Percentiles rank a stretch among this genome's conserved stretches.
These are phyloP conservation scores for Copsychus sechellarum DNA, from an alignment of 2,113 vertebrate species.

Conservation along the genomic window DNA sequence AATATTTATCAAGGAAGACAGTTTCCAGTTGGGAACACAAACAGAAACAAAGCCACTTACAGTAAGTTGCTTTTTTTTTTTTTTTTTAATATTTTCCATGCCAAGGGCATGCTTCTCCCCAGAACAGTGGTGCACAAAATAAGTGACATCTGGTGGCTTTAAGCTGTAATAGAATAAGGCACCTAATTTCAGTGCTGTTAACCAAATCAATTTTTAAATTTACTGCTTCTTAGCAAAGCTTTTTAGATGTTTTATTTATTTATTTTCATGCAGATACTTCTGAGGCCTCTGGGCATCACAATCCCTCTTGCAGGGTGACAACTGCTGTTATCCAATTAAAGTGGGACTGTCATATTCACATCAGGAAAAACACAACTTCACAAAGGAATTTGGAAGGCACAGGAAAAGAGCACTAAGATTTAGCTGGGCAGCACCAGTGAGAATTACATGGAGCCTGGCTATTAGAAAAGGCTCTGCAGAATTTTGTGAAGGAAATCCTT, in stretches of 20 bases:
- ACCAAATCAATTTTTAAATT: neutral
- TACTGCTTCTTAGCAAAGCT: neutral
- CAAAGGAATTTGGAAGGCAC: neutral
- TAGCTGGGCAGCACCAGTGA: neutral
- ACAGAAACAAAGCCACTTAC: neutral
- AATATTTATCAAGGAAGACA: neutral
- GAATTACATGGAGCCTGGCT: neutral
- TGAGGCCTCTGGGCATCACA: neutral
- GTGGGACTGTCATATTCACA: neutral
- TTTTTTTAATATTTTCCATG: neutral
- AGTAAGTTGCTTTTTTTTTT: neutral
- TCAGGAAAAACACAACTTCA: neutral
- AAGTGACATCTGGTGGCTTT: constrained; percentile 31
- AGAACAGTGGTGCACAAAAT: neutral
- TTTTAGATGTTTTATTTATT: constrained; percentile 6
- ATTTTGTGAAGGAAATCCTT: neutral
- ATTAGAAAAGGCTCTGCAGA: neutral
- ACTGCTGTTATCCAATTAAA: neutral
- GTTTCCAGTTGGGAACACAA: neutral
- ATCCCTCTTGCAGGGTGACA: neutral
- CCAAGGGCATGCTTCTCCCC: neutral
- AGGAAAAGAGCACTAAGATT: neutral
- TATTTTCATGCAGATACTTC: neutral
- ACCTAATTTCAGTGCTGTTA: neutral
- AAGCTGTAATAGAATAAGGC: neutral